These are phyloP conservation scores for Gouania willdenowi DNA, from an alignment of 2,797 vertebrate genomes.

Conservation along the genomic window DNA sequence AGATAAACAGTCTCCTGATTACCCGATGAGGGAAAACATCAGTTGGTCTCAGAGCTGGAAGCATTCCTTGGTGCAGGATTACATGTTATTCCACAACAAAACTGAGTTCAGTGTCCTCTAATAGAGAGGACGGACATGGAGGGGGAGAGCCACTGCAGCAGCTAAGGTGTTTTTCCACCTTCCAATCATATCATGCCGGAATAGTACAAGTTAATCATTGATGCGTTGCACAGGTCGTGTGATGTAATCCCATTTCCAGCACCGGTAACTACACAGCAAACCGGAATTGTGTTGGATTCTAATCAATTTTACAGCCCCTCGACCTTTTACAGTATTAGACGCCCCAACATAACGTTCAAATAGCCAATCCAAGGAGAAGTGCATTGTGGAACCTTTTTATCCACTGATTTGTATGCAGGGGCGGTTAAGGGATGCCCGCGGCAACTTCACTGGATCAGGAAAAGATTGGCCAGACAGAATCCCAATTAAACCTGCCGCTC, in stretches of 20 bases:
- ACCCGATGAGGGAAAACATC: slow-evolving; percentile 39
- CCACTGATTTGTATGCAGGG: slow-evolving; percentile 18
- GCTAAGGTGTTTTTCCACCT: slow-evolving; percentile 51
- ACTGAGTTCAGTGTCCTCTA: slow-evolving; percentile 31
- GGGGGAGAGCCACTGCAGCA: slow-evolving; percentile 13
- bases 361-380: slow-evolving; percentile 6
- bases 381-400: slow-evolving; percentile 8
- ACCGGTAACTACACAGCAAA: background rate
- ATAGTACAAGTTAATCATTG: slow-evolving; percentile 55
- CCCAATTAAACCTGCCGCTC: slow-evolving; percentile 42
- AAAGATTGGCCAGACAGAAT: slow-evolving; percentile 24
- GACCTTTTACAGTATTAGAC: too few relatives aligned
- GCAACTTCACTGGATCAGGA: slow-evolving; percentile 33
- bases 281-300: slow-evolving; percentile 11
- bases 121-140: slow-evolving; percentile 20
- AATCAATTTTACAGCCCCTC: background rate
- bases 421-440: slow-evolving; percentile 17
- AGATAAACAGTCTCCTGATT: slow-evolving; percentile 20
- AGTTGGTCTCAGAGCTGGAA: slow-evolving; percentile 22
- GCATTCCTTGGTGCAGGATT: slow-evolving; percentile 39
- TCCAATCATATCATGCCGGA: slow-evolving; percentile 6
- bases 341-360: too few relatives aligned
- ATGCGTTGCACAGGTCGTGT: slow-evolving; percentile 18
- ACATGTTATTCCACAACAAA: slow-evolving; percentile 59
- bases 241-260: slow-evolving; percentile 16